Evolutionary conservation across 2,888 invertebrate species (phyloP).

Genomic region (Achlya flavicornis): DNA sequence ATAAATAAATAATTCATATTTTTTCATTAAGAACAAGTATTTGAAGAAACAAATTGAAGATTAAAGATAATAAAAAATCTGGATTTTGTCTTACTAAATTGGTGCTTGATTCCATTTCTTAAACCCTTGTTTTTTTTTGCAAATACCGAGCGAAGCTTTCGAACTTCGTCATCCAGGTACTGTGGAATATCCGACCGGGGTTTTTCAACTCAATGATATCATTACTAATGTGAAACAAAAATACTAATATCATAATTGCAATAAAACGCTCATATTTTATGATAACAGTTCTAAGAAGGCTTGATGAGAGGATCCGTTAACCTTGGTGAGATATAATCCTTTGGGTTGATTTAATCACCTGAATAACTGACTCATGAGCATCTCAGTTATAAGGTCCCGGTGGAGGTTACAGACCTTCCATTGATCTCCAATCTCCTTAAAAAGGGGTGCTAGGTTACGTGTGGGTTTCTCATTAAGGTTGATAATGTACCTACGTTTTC

Average conservation of each 20-base stretch:
- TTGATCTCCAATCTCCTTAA: constrained; percentile 5
- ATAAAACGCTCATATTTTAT: background rate
- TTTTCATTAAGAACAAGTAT: background rate
- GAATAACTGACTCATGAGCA: background rate
- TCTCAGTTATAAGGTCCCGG: background rate
- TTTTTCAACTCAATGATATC: background rate
- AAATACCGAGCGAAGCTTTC: too few species aligned
- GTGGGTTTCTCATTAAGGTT: background rate
- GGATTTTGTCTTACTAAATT: background rate
- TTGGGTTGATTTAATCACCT: constrained; percentile 1
- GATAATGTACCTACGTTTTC: background rate
- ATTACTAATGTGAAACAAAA: background rate
- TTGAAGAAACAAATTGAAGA: background rate
- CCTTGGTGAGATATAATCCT: background rate
- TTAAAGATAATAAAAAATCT: background rate
- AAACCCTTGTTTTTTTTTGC: too few species aligned
- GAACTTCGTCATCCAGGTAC: too few species aligned
- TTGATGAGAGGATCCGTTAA: background rate
- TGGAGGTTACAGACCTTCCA: constrained; percentile 5
- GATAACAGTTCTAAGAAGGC: background rate
- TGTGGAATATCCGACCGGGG: background rate
- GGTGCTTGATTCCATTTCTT: background rate
- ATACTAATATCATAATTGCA: background rate
- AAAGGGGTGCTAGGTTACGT: constrained; percentile 6
- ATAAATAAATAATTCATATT: too few species aligned